Conservation (phyloP, 2,113 vertebrate genomes). For the Cinclus cinclus region DNA sequence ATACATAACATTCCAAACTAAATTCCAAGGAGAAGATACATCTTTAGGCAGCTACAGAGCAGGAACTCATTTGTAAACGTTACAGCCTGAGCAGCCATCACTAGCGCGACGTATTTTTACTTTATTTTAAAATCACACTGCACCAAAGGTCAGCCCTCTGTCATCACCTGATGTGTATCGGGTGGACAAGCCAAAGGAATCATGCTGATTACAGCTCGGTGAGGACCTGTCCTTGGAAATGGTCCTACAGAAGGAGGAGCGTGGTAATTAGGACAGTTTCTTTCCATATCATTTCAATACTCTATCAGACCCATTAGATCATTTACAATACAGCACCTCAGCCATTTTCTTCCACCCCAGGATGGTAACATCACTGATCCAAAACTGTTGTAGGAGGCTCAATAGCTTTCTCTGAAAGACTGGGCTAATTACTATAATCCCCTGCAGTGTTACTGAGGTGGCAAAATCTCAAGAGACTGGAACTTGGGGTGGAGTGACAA, state of each 20-base stretch:
- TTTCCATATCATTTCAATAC: background rate
- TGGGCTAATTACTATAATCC: background rate
- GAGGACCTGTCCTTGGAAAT: background rate
- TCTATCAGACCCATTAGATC: background rate
- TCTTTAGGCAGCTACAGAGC: background rate
- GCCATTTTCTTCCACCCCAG: background rate
- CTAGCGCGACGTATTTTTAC: background rate
- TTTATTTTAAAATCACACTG: background rate
- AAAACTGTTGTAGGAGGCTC: background rate
- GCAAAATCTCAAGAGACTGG: background rate
- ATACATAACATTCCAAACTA: background rate
- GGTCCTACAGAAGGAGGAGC: background rate
- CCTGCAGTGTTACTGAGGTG: background rate
- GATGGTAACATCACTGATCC: background rate
- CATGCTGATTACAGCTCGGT: background rate
- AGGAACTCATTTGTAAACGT: fast-evolving
- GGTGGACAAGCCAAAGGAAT: background rate
- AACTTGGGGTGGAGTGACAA: background rate
- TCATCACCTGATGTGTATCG: background rate
- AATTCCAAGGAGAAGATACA: background rate
- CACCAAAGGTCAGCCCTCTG: background rate
- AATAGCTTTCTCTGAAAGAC: background rate
- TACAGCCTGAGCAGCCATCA: background rate
- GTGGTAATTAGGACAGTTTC: background rate
- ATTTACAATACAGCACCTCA: background rate